phyloP scores from a whole-genome alignment of 2,888 invertebrate genomes.

The Aspidapion aeneum region DNA sequence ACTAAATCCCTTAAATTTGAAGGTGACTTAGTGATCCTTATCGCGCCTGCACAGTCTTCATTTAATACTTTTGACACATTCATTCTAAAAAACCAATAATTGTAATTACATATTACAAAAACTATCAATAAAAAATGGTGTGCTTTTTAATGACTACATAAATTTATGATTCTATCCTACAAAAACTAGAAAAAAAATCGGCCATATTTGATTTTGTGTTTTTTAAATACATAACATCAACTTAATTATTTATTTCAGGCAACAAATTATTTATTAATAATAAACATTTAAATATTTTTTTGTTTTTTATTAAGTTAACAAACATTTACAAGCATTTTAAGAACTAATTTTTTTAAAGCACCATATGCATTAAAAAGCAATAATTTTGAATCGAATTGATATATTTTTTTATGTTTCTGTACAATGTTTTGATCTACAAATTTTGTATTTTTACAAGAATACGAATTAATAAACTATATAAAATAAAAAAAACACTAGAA shows the following conservation, averaged over 20 bases:
- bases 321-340: too few relatives aligned
- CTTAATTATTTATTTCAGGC: too few relatives aligned
- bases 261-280: too few relatives aligned
- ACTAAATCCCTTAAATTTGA: not conserved
- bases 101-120: not conserved
- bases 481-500: not conserved
- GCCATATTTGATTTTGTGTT: not conserved
- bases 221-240: not conserved
- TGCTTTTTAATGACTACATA: too few relatives aligned
- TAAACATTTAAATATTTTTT: too few relatives aligned
- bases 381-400: not conserved
- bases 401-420: not conserved
- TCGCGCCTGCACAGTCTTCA: not conserved
- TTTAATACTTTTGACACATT: not conserved
- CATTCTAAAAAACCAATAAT: not conserved
- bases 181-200: too few relatives aligned
- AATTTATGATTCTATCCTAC: too few relatives aligned
- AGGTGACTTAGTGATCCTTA: not conserved
- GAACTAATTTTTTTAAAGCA: not conserved
- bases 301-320: too few relatives aligned
- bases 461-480: not conserved
- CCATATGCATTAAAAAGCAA: not conserved
- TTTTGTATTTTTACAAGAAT: not conserved
- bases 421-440: not conserved
- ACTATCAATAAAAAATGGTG: too few relatives aligned